These are phyloP conservation scores for Cataglyphis altisquamis DNA, from an alignment of 2,888 invertebrate species.

Conservation along the genomic window DNA sequence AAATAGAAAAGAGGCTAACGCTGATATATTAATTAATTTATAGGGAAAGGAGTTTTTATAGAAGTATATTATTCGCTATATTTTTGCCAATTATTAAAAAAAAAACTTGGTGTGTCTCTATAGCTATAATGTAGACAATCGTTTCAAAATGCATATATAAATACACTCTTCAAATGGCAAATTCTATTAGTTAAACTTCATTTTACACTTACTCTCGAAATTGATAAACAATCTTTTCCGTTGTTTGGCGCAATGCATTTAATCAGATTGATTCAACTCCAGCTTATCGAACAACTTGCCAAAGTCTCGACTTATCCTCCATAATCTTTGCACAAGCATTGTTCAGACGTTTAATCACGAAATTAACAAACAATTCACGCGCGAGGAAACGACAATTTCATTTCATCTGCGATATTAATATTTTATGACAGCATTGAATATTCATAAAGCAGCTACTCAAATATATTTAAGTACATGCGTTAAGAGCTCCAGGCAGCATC, in stretches of 20 bases:
- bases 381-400: conserved; percentile 29
- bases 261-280: conserved; percentile 8
- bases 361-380: conserved; percentile 41
- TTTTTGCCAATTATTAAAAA: background rate
- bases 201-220: conserved; percentile 13
- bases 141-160: background rate
- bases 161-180: background rate
- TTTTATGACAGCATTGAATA: conserved; percentile 60
- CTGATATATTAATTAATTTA: background rate
- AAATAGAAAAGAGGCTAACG: background rate
- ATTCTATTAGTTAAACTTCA: background rate
- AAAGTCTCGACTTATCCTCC: background rate
- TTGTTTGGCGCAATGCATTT: background rate
- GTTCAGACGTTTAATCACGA: conserved; percentile 32
- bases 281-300: background rate
- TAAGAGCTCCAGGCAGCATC: conserved; percentile 47
- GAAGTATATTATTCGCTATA: background rate
- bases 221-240: conserved; percentile 11
- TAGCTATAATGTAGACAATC: background rate
- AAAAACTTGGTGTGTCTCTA: background rate
- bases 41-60: background rate
- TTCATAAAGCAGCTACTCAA: conserved; percentile 58
- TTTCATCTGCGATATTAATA: conserved; percentile 64
- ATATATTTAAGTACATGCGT: conserved; percentile 13
- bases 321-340: background rate